These are phyloP conservation scores for Chrysogorgia sp. DNA, from an alignment of 92 coral and sea anemone genomes.

Conservation along the genomic window DNA sequence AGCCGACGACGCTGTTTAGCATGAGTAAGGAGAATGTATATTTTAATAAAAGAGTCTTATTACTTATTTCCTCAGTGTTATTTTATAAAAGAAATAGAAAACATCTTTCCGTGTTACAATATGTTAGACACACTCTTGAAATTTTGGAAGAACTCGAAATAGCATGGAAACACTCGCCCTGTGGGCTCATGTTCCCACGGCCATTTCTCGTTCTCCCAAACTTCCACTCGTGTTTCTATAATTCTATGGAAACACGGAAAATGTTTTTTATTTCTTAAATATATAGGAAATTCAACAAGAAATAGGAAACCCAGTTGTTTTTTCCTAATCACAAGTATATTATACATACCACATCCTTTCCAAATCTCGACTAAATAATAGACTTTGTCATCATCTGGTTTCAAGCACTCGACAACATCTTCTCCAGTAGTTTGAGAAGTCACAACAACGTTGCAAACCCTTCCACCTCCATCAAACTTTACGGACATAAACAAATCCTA, in stretches of 20 bases:
- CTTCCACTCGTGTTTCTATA: too few species aligned
- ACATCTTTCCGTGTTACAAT: background rate
- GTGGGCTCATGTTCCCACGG: background rate
- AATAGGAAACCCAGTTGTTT: background rate
- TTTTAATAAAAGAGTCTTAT: too few species aligned
- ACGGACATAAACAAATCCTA: slow-evolving; percentile 41
- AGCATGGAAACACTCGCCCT: too few species aligned
- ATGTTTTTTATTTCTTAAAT: too few species aligned
- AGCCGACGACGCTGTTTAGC: too few species aligned
- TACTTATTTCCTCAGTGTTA: too few species aligned
- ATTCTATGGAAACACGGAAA: too few species aligned
- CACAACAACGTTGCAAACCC: slow-evolving; percentile 28
- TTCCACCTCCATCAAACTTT: slow-evolving; percentile 20
- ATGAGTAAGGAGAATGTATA: too few species aligned
- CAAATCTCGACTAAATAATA: slow-evolving; percentile 93
- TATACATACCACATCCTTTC: slow-evolving; percentile 98
- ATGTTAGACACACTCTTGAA: too few species aligned
- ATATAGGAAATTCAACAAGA: background rate
- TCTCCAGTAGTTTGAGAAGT: slow-evolving; percentile 38
- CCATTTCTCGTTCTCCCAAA: too few species aligned
- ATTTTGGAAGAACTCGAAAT: too few species aligned
- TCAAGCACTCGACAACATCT: slow-evolving; percentile 31
- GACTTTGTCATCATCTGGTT: slow-evolving; percentile 57
- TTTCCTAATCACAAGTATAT: background rate
- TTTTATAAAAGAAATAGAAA: too few species aligned